Conservation (phyloP, 2,797 vertebrate species). For the Nyctalus aviator region DNA sequence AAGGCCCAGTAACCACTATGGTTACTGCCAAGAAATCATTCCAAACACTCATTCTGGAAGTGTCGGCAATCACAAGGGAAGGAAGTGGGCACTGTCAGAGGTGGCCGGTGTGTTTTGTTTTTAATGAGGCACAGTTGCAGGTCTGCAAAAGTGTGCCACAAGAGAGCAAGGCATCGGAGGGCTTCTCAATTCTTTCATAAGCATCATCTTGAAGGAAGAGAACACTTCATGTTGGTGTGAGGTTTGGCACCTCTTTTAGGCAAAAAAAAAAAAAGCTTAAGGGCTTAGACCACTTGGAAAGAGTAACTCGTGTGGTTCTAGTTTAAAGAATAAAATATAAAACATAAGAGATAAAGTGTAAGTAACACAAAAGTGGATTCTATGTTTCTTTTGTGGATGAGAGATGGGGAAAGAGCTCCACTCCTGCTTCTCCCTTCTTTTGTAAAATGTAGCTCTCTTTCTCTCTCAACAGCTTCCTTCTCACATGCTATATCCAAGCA, state of each 20-base stretch:
- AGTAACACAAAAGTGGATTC: constrained; percentile 27
- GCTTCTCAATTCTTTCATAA: constrained; percentile 56
- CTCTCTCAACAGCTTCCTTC: neutral
- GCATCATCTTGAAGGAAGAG: constrained; percentile 46
- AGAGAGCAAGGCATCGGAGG: constrained; percentile 48
- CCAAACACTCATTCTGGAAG: constrained; percentile 69
- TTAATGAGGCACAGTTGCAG: constrained; percentile 61
- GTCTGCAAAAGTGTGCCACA: constrained; percentile 38
- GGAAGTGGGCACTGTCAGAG: constrained; percentile 43
- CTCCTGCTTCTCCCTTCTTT: constrained; percentile 40
- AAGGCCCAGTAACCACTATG: constrained; percentile 65
- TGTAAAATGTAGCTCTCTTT: neutral
- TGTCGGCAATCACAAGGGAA: constrained; percentile 48
- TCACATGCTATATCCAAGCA: constrained; percentile 2
- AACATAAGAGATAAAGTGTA: constrained; percentile 28
- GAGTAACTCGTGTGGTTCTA: constrained; percentile 11
- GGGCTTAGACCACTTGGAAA: constrained; percentile 24
- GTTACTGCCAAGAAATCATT: constrained; percentile 77
- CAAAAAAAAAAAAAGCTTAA: constrained; percentile 48
- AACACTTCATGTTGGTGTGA: constrained; percentile 46
- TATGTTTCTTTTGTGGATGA: neutral
- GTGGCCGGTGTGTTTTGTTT: constrained; percentile 71
- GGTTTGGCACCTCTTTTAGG: constrained; percentile 8
- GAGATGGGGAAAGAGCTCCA: neutral
- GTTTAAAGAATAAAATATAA: constrained; percentile 22